Percentiles rank a stretch among this genome's conserved stretches.
Evolutionary conservation across 2,797 vertebrate species (phyloP).

Genomic region (Denticeps clupeoides): DNA sequence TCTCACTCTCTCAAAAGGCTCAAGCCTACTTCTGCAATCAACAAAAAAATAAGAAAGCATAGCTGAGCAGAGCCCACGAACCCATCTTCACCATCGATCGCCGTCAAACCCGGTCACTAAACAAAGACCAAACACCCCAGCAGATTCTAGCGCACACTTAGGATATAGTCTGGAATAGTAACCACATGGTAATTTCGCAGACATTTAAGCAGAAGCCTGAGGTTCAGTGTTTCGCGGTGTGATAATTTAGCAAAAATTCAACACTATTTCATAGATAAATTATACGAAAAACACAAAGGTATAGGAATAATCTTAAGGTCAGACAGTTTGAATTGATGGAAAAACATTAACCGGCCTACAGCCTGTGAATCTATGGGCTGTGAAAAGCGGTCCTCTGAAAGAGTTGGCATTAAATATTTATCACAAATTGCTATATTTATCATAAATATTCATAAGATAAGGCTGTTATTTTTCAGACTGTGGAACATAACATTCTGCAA

Average conservation of each 20-base stretch:
- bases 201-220: background rate
- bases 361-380: conserved; percentile 18
- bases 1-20: conserved; percentile 16
- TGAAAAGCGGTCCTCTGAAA: conserved; percentile 33
- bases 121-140: background rate
- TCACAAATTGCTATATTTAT: conserved; percentile 45
- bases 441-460: conserved; percentile 53
- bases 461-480: conserved; percentile 37
- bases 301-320: conserved; percentile 10
- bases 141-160: too few relatives aligned
- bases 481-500: conserved; percentile 45
- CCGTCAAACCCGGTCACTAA: background rate
- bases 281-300: conserved; percentile 3
- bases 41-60: background rate
- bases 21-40: background rate
- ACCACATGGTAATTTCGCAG: conserved; percentile 5
- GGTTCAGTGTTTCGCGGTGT: background rate
- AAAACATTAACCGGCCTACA: conserved; percentile 15
- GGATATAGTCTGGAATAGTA: too few relatives aligned
- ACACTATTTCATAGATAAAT: conserved; percentile 10
- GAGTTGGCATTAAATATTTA: conserved; percentile 52
- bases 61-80: background rate
- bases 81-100: background rate
- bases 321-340: conserved; percentile 16
- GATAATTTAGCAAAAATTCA: conserved; percentile 8